Evolutionary conservation across 2,113 vertebrate genomes (phyloP).

Genomic region (Cathartes aura): DNA sequence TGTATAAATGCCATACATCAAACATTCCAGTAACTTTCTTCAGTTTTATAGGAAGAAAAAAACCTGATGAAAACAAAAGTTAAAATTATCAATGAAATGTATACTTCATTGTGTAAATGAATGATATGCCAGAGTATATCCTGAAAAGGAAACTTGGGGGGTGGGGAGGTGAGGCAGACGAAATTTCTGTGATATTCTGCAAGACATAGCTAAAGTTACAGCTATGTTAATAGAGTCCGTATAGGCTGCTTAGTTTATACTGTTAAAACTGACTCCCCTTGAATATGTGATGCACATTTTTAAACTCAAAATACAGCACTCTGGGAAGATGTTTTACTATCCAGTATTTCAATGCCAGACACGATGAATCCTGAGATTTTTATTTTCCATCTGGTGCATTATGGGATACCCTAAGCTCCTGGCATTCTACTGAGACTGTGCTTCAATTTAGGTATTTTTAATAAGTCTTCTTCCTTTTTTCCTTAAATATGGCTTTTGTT

Average conservation of each 20-base stretch:
- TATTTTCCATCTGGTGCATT: neutral
- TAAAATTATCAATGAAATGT: neutral
- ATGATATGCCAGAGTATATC: neutral
- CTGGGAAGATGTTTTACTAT: neutral
- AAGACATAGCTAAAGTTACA: neutral
- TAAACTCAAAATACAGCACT: neutral
- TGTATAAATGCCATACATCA: neutral
- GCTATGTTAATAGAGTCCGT: neutral
- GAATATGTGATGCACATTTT: neutral
- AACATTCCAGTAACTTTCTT: neutral
- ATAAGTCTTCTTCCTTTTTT: constrained; percentile 9
- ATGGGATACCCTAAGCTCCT: neutral
- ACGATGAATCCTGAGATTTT: neutral
- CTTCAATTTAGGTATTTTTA: constrained; percentile 34
- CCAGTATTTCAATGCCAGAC: neutral
- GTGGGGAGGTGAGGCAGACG: neutral
- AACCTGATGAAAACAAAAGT: fast-evolving
- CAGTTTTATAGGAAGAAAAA: neutral
- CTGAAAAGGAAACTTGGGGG: neutral
- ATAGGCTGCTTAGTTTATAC: neutral
- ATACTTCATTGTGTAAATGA: neutral
- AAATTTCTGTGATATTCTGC: neutral
- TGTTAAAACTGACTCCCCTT: neutral
- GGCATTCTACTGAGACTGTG: constrained; percentile 6
- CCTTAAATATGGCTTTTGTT: constrained; percentile 21